Base-by-base conservation (phyloP, 1,140 invertebrate genomes). In the Ylistrum balloti region DNA sequence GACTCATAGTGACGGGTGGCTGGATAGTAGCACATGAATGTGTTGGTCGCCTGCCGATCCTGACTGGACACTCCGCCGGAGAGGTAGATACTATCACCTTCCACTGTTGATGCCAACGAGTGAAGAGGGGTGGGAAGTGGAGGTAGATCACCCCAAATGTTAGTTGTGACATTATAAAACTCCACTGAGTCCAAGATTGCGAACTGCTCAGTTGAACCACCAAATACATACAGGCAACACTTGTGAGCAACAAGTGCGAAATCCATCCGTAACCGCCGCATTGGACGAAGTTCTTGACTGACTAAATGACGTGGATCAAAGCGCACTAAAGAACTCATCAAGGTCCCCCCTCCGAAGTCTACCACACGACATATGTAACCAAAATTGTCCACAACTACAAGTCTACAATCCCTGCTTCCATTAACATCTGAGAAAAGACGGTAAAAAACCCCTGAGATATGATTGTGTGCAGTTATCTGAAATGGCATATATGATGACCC, bases 171-270 rank as follows among this genome's bases (percentile, higher is more conserved):
- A 96, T 98, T 97, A 95, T 98, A 99, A 92, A 97, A 97, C 95
- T 99, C 98, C 0, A 98, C 98, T 20, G 97, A 97, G 88, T 98
- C 97, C 86, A 98, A 97, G 20, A 98, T 98, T 89, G 97, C 98
- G 96, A 99, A 98, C 93, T 98, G 98, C 2, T 98, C 98, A 28
- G 99, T 98, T 98, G 98, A 99, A 15, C 99, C 99, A 38, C 99
- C 99, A 94, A 99, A 98, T 0, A 98, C 98, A 95, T 98, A 99
- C 87, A 99, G 96, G 94, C 97, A 97, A 48, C 98, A 98, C 90
- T 98, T 97, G 95, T 98, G 97, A 15, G 98, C 97, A 34, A 95
- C 94, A 33, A 95, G 90, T 0, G 95, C 94, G 88, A 95, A 95
- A 38, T 96, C 96, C 34, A 95, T 88, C n/a, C 96, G 87, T 11